Conservation (phyloP, 2,113 vertebrate genomes). For the Rhinoderma darwinii region DNA sequence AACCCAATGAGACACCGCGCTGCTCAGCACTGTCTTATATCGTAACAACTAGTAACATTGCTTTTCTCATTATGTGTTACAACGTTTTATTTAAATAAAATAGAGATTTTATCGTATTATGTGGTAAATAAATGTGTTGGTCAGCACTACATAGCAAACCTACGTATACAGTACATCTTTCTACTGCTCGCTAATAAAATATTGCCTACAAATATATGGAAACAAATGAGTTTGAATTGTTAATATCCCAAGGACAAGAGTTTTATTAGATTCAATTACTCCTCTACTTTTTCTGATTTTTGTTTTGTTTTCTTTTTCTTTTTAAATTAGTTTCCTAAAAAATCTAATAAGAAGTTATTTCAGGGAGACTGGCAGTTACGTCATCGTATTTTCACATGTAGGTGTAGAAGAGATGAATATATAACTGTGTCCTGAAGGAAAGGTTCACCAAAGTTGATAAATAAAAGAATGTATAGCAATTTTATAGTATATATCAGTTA, state of each 20-base stretch:
- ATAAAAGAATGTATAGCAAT: not conserved
- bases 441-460: not conserved
- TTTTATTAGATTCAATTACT: conserved; percentile 43
- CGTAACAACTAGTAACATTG: no score
- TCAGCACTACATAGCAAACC: not conserved
- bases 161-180: not conserved
- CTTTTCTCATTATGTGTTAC: no score
- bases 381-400: conserved; percentile 22
- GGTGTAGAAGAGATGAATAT: conserved; percentile 4
- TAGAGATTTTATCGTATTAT: no score
- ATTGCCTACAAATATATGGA: conserved; percentile 6
- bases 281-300: not conserved
- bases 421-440: not conserved
- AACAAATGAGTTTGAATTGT: conserved; percentile 48
- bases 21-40: no score
- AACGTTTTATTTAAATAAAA: no score
- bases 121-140: not conserved
- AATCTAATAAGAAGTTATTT: conserved; percentile 44
- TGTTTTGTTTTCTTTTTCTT: not conserved
- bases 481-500: no score
- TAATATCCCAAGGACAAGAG: conserved; percentile 40
- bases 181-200: conserved; percentile 10
- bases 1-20: no score
- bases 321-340: conserved; percentile 51
- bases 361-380: not conserved